phyloP scores from a whole-genome alignment of 2,113 vertebrate species.

The Carassius carassius region DNA sequence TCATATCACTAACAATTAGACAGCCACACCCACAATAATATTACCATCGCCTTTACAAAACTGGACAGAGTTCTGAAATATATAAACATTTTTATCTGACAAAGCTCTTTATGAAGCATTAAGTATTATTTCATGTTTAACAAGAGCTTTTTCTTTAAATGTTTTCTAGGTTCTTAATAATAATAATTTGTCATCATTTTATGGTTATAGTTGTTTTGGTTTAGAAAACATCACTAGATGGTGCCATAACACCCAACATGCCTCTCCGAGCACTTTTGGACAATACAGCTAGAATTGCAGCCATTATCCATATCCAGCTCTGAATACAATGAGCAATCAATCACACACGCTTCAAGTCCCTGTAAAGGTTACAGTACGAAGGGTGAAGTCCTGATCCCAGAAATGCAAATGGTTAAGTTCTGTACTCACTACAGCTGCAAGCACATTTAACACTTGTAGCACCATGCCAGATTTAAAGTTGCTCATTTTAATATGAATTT shows the following conservation, averaged over 20 bases:
- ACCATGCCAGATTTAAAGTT: neutral
- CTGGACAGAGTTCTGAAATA: neutral
- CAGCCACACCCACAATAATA: neutral
- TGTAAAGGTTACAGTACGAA: neutral
- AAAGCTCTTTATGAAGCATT: too few relatives aligned
- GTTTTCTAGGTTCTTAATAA: too few relatives aligned
- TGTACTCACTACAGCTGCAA: neutral
- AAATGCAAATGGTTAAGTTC: neutral
- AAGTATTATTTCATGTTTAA: too few relatives aligned
- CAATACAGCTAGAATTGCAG: too few relatives aligned
- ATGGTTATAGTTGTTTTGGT: neutral
- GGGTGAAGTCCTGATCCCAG: neutral
- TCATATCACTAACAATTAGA: neutral
- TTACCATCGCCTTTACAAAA: neutral
- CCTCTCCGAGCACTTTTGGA: too few relatives aligned
- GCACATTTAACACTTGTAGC: neutral
- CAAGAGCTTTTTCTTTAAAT: neutral
- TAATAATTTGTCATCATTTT: neutral
- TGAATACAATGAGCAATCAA: neutral
- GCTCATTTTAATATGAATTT: neutral
- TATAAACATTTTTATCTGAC: neutral
- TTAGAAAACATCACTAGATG: conserved; percentile 46
- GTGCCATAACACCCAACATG: conserved; percentile 11
- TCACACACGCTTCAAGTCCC: neutral
- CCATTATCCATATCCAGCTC: neutral